Evolutionary conservation across 2,113 vertebrate species (phyloP).

Genomic region (Tachycineta bicolor): DNA sequence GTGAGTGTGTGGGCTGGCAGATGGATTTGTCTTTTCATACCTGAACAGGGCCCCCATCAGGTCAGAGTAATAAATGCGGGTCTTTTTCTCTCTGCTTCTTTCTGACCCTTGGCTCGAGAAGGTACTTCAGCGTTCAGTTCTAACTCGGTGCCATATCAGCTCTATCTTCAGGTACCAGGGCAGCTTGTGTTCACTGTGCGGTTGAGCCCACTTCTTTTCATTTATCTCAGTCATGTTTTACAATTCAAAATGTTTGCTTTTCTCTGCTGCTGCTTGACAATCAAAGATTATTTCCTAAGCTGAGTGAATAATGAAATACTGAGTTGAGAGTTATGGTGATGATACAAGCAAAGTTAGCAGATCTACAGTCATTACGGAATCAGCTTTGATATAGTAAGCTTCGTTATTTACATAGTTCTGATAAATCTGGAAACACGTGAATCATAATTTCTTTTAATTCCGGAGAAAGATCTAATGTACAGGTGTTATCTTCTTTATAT

Average conservation of each 20-base stretch:
- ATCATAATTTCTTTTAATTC: background rate
- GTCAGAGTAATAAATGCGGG: background rate
- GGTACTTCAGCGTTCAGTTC: background rate
- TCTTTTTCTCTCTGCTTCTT: background rate
- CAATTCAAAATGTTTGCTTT: background rate
- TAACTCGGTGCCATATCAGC: background rate
- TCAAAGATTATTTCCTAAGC: slow-evolving; percentile 7
- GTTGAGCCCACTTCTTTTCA: background rate
- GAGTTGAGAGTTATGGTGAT: background rate
- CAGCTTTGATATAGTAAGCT: background rate
- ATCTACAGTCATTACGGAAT: background rate
- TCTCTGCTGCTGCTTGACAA: background rate
- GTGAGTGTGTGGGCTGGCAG: accelerated
- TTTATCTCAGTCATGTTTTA: background rate
- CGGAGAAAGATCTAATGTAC: background rate
- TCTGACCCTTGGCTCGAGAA: accelerated
- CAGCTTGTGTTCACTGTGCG: background rate
- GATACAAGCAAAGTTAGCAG: background rate
- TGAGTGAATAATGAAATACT: slow-evolving; percentile 13
- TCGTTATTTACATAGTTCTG: background rate
- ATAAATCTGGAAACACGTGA: background rate
- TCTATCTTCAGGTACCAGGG: background rate
- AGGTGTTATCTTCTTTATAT: background rate
- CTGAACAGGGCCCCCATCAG: background rate
- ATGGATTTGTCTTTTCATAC: background rate